phyloP scores from a whole-genome alignment of 2,113 vertebrate species.

The Carassius carassius region DNA sequence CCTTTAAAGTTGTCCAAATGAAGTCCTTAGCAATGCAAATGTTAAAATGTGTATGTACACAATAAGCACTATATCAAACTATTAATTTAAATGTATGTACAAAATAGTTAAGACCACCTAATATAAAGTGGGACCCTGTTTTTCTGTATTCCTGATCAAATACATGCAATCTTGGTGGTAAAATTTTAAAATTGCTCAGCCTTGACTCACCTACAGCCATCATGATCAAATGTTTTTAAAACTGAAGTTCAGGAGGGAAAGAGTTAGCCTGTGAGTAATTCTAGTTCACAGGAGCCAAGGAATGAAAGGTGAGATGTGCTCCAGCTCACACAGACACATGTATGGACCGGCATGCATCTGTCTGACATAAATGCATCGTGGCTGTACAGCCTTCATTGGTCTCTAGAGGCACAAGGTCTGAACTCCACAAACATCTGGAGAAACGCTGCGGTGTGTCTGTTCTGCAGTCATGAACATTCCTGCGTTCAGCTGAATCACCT shows the following conservation, averaged over 20 bases:
- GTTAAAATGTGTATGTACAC: too few species aligned
- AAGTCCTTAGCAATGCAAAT: too few species aligned
- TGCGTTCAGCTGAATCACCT: background rate
- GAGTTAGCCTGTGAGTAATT: background rate
- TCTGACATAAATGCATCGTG: background rate
- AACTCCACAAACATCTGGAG: constrained; percentile 33
- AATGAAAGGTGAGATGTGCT: constrained; percentile 18
- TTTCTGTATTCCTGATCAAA: background rate
- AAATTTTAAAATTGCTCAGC: background rate
- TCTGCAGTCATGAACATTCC: background rate
- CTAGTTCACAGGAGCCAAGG: constrained; percentile 3
- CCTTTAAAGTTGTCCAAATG: too few species aligned
- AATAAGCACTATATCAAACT: too few species aligned
- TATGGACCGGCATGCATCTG: constrained; percentile 18
- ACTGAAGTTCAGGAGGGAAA: background rate
- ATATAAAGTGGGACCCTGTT: background rate
- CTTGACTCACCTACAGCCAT: background rate
- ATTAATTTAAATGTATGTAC: too few species aligned
- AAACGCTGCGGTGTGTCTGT: background rate
- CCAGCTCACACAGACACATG: constrained; percentile 15
- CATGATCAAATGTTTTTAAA: background rate
- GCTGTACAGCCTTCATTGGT: background rate
- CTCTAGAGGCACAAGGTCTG: background rate
- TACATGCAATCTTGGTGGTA: background rate
- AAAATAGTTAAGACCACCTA: too few species aligned